Conservation (phyloP, 2,888 invertebrate species). For the Lissocephala sabroskyi region DNA sequence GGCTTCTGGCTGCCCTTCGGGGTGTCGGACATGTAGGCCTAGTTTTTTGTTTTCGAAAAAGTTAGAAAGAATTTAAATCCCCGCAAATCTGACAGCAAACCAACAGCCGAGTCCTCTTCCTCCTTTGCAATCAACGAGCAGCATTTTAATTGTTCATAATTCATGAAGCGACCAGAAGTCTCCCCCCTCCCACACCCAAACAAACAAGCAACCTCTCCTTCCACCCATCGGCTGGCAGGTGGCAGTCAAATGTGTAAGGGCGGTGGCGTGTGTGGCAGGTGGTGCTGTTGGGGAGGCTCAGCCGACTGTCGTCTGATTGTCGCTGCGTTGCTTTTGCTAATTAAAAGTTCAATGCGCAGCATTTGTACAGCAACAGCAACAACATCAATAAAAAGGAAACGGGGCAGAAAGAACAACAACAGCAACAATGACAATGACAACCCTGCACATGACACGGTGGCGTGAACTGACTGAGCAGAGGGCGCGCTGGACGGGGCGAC, state of each 20-base stretch:
- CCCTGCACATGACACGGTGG: background rate
- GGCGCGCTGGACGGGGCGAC: conserved; percentile 1
- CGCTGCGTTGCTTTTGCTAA: conserved; percentile 28
- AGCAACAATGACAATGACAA: conserved; percentile 34
- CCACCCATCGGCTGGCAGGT: conserved; percentile 28
- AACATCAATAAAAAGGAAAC: conserved; percentile 5
- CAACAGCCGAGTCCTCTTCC: no score
- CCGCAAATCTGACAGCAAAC: no score
- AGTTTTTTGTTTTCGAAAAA: no score
- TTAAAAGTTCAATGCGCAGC: conserved; percentile 59
- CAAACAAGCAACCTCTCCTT: conserved; percentile 20
- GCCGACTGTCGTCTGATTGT: conserved; percentile 19
- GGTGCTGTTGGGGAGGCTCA: conserved; percentile 10
- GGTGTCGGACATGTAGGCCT: background rate
- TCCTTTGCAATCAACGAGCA: no score
- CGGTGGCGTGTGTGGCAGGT: no score
- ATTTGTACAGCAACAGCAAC: conserved; percentile 36
- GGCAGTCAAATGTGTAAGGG: conserved; percentile 41
- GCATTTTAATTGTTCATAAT: conserved; percentile 42
- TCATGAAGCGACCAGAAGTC: conserved; percentile 34
- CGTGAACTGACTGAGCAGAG: no score
- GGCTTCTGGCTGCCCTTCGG: background rate
- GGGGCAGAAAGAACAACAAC: conserved; percentile 18
- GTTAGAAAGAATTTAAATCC: no score
- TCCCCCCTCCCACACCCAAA: conserved; percentile 25